Conservation (phyloP, 2,888 invertebrate genomes). For the Dasypolia templi region DNA sequence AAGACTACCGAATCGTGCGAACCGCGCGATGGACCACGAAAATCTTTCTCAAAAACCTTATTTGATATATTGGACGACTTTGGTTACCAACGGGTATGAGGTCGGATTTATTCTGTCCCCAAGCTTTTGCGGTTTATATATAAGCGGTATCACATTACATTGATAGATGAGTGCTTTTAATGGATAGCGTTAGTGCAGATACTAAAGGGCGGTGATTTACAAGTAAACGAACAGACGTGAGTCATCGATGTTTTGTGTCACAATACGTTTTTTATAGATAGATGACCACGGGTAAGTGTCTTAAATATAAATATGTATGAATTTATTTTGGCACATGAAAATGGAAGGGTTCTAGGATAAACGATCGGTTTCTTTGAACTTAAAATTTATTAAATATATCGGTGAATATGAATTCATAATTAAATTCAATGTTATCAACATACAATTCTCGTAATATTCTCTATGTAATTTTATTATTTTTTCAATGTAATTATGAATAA, state of each 20-base stretch:
- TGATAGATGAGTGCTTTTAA: conserved; percentile 80
- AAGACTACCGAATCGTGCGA: conserved; percentile 48
- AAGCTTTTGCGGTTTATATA: conserved; percentile 73
- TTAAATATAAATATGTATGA: background rate
- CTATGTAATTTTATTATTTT: too few relatives aligned
- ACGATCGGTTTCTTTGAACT: background rate
- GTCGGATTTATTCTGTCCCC: conserved; percentile 71
- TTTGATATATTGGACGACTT: conserved; percentile 72
- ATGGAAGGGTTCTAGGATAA: background rate
- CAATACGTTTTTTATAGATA: conserved; percentile 32
- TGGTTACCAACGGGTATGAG: conserved; percentile 56
- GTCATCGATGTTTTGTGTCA: conserved; percentile 43
- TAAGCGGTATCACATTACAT: conserved; percentile 79
- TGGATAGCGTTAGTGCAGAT: conserved; percentile 70
- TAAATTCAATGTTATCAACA: background rate
- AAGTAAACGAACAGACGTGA: conserved; percentile 54
- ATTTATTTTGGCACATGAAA: background rate
- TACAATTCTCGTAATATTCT: too few relatives aligned
- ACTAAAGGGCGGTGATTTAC: conserved; percentile 61
- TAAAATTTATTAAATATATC: too few relatives aligned
- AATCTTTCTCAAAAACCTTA: conserved; percentile 60
- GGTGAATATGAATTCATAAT: background rate
- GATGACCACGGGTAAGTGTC: conserved; percentile 8
- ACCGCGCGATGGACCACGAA: conserved; percentile 50
- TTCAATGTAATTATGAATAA: background rate